Conservation (phyloP, 2,797 vertebrate genomes). For the Schizopygopsis malacanthus region DNA sequence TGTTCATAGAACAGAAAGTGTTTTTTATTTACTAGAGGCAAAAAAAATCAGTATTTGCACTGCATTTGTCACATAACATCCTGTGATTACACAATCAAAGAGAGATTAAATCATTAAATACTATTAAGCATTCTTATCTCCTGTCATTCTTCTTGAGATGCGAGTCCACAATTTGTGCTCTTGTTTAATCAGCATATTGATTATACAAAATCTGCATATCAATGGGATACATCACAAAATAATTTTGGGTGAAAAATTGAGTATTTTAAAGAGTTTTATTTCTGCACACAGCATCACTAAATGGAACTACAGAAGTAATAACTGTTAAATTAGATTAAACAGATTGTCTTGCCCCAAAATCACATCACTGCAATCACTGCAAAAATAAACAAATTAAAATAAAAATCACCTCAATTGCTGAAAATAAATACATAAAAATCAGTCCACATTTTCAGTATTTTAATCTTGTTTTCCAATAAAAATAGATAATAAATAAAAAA, state of each 20-base stretch:
- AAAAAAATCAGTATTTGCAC: not conserved
- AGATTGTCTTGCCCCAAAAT: not conserved
- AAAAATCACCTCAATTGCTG: not conserved
- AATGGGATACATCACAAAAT: constrained; percentile 20
- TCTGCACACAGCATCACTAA: not conserved
- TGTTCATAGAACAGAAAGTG: constrained; percentile 60
- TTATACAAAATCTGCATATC: constrained; percentile 57
- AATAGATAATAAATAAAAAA: no score
- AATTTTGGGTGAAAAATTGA: not conserved
- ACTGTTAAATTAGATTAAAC: not conserved
- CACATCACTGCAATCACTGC: not conserved
- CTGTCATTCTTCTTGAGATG: constrained; percentile 54
- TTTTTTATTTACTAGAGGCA: not conserved
- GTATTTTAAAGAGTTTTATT: not conserved
- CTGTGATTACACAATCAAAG: constrained; percentile 25
- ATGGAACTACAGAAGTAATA: not conserved
- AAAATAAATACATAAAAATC: not conserved
- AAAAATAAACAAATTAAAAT: not conserved
- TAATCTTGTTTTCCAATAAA: not conserved
- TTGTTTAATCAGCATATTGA: constrained; percentile 51
- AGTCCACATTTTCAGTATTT: not conserved
- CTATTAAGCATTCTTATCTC: constrained; percentile 33
- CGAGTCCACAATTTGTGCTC: constrained; percentile 44
- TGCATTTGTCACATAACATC: constrained; percentile 13
- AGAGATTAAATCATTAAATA: constrained; percentile 23